Evolutionary conservation across 1,140 invertebrate species (phyloP).

Genomic region (Carposina sasakii): DNA sequence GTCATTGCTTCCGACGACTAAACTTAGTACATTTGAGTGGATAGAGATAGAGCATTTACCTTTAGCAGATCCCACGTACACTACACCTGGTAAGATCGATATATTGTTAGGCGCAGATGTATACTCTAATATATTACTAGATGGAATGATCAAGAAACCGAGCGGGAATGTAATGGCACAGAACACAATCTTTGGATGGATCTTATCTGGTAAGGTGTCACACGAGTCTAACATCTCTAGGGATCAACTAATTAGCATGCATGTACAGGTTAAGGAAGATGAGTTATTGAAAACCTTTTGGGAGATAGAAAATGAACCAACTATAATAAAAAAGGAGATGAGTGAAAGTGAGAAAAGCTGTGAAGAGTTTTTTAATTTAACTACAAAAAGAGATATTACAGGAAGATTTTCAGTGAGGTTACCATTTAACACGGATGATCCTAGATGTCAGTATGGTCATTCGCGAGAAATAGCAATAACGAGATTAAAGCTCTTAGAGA

Average conservation of each 20-base stretch:
- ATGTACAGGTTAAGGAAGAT: too few species aligned
- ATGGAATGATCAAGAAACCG: conserved; percentile 5
- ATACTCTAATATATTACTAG: conserved; percentile 6
- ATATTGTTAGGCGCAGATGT: conserved; percentile 20
- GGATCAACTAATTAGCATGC: too few species aligned
- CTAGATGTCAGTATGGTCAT: conserved; percentile 16
- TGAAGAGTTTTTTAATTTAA: too few species aligned
- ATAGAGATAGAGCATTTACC: conserved; percentile 6
- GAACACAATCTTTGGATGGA: conserved; percentile 16
- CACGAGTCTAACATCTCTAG: too few species aligned
- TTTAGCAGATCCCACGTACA: conserved; percentile 17
- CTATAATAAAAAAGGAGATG: too few species aligned
- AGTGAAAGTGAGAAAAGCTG: too few species aligned
- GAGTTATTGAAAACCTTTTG: too few species aligned
- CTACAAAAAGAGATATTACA: conserved; percentile 1
- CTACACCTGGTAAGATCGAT: conserved; percentile 11
- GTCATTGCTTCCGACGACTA: conserved; percentile 2
- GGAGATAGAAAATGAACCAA: too few species aligned
- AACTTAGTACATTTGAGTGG: background rate
- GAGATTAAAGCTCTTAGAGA: conserved; percentile 30
- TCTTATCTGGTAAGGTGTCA: conserved; percentile 11
- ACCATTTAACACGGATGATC: conserved; percentile 15
- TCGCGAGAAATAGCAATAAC: conserved; percentile 24
- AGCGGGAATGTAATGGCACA: conserved; percentile 5
- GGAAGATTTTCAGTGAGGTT: background rate